Conservation (phyloP, 2,797 vertebrate species). For the Dryobates pubescens region DNA sequence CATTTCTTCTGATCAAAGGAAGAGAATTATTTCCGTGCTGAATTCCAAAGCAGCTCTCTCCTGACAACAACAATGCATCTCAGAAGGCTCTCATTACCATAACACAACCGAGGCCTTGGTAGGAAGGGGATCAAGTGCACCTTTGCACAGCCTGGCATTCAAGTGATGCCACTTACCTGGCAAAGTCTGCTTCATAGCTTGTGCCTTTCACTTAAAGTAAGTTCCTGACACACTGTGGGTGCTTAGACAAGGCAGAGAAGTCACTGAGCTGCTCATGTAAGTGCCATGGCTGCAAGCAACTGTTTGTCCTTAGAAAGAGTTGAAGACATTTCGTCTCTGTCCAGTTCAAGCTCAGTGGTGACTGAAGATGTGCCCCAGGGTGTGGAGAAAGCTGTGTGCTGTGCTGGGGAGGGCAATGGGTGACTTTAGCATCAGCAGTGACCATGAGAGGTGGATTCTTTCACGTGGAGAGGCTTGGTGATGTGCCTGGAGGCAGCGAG, state of each 20-base stretch:
- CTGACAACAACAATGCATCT: slow-evolving; percentile 20
- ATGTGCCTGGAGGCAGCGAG: not conserved
- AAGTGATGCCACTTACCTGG: not conserved
- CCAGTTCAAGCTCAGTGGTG: not conserved
- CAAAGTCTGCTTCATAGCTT: not conserved
- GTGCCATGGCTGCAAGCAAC: not conserved
- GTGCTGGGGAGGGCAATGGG: not conserved
- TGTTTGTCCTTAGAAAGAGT: not conserved
- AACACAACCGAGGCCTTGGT: slow-evolving; percentile 13
- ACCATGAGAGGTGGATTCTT: not conserved
- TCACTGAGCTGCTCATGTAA: not conserved
- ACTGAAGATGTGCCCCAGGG: not conserved
- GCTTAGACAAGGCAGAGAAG: not conserved
- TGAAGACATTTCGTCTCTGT: not conserved
- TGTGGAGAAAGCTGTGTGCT: not conserved
- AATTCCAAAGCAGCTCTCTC: slow-evolving; percentile 2
- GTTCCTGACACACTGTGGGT: not conserved
- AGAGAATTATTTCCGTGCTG: slow-evolving; percentile 1
- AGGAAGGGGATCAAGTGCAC: slow-evolving; percentile 33
- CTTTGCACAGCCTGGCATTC: not conserved
- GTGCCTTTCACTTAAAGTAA: not conserved
- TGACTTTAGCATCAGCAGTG: not conserved
- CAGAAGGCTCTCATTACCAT: slow-evolving; percentile 36
- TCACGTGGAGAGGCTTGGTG: not conserved
- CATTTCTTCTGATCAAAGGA: slow-evolving; percentile 44